Base-by-base conservation (phyloP, 2,113 vertebrate species). In the Puma concolor region DNA sequence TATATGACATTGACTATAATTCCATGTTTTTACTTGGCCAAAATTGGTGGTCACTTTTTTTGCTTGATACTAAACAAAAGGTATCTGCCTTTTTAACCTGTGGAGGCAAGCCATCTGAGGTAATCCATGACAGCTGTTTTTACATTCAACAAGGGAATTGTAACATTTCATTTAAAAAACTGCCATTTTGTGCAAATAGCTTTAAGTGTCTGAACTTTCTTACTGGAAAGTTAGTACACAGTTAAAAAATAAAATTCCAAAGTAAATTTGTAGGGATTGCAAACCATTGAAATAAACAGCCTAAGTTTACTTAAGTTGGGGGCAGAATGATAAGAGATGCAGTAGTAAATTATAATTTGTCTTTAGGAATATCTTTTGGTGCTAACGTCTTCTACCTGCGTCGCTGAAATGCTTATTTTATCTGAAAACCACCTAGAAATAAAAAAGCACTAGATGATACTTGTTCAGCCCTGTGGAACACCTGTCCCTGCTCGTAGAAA, bases 341-440 rank as follows among this genome's bases (percentile, higher is more conserved):
- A 67, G 66, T 93, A 96, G 86, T 83, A 97, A 94, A 83, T 95
- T 90, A 92, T 93, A 93, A 93, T 86, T 91, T 96, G 66, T 91
- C 83, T 93, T 96, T 71, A 82, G 92, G 66, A 93, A 80, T 85
- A 88, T 93, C 85, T 93, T 95, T 95, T 77, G 60, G 86, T 66
- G 36, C 48, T 88, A 94, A 86, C 54, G 63, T 52, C 63, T 96
- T 93, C 50, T 72, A 50, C 64, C 85, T 54, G 31, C 19, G 63
- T 48, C 79, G 29, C 72, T 67, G 25, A 86, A 94, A 94, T 81
- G 72, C 11, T 97, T 94, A 41, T 93, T 94, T 97, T 57, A 96
- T 94, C 60, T 91, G 69, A 95, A 94, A 95, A 86, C 15, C 66
- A 85, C 23, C 76, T 16, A 76, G 25, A 52, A 71, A 88, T 76